Evolutionary conservation across 2,113 vertebrate genomes (phyloP).

Genomic region (Hemiscyllium ocellatum): DNA sequence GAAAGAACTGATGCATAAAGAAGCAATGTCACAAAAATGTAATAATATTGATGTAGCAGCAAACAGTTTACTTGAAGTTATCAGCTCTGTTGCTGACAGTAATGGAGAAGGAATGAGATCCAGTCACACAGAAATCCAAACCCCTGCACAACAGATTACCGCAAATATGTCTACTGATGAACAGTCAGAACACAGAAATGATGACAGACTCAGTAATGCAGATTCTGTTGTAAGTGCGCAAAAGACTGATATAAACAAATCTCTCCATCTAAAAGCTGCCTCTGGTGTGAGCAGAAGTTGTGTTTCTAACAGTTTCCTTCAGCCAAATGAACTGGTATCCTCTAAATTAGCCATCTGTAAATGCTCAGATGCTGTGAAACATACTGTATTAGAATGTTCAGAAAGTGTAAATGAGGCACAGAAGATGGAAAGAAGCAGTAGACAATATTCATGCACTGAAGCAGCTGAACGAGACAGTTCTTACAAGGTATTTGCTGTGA

Average conservation of each 20-base stretch:
- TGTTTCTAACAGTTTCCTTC: not conserved
- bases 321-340: not conserved
- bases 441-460: not conserved
- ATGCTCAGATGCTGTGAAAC: not conserved
- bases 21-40: not conserved
- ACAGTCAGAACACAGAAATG: not conserved
- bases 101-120: constrained; percentile 16
- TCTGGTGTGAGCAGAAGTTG: not conserved
- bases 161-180: not conserved
- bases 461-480: constrained; percentile 15
- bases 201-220: not conserved
- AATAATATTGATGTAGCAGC: constrained; percentile 27
- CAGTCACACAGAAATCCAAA: not conserved
- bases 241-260: constrained; percentile 10
- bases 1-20: not conserved
- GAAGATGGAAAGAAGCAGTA: not conserved
- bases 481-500: not conserved
- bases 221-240: not conserved
- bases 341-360: constrained; percentile 11
- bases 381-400: not conserved
- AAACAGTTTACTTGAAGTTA: constrained; percentile 21
- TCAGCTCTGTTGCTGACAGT: not conserved
- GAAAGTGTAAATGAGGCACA: not conserved
- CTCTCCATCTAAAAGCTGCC: not conserved
- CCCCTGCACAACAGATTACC: not conserved